Percentiles rank a stretch among this genome's conserved stretches.
Conservation (phyloP, 2,888 invertebrate genomes). For the Noctua comes region DNA sequence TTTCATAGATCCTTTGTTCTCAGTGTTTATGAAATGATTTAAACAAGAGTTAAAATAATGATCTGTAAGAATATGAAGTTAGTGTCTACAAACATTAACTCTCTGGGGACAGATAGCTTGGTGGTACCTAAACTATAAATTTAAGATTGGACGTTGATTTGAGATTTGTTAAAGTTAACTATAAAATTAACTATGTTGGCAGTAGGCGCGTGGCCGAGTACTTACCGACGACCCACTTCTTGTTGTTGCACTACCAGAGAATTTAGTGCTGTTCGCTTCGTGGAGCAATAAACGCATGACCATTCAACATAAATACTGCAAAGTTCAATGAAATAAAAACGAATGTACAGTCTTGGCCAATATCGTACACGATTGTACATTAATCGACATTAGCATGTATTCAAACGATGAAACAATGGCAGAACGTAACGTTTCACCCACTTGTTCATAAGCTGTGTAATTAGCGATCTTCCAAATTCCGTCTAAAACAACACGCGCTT, state of each 20-base stretch:
- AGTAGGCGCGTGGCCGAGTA: slow-evolving; percentile 40
- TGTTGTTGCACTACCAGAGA: slow-evolving; percentile 51
- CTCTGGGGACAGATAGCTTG: neutral
- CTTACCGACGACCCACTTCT: slow-evolving; percentile 55
- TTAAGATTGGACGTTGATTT: slow-evolving; percentile 27
- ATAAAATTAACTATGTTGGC: slow-evolving; percentile 34
- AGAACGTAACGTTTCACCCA: slow-evolving; percentile 77
- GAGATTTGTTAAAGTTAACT: slow-evolving; percentile 40
- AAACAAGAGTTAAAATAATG: neutral
- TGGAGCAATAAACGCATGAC: slow-evolving; percentile 57
- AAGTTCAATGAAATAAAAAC: slow-evolving; percentile 59
- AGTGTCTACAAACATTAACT: neutral
- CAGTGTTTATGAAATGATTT: slow-evolving; percentile 21
- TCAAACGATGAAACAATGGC: slow-evolving; percentile 69
- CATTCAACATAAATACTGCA: slow-evolving; percentile 53
- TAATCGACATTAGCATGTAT: slow-evolving; percentile 51
- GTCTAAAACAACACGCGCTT: slow-evolving; percentile 64
- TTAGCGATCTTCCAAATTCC: slow-evolving; percentile 72
- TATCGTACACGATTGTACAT: slow-evolving; percentile 35
- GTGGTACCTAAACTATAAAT: neutral
- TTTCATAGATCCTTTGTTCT: slow-evolving; percentile 33
- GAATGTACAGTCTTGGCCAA: slow-evolving; percentile 51
- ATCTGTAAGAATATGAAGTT: slow-evolving; percentile 5
- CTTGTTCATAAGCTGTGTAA: slow-evolving; percentile 81
- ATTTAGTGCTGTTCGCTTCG: slow-evolving; percentile 51